Evolutionary conservation across 2,113 vertebrate species (phyloP).

Genomic region (Panthera tigris): DNA sequence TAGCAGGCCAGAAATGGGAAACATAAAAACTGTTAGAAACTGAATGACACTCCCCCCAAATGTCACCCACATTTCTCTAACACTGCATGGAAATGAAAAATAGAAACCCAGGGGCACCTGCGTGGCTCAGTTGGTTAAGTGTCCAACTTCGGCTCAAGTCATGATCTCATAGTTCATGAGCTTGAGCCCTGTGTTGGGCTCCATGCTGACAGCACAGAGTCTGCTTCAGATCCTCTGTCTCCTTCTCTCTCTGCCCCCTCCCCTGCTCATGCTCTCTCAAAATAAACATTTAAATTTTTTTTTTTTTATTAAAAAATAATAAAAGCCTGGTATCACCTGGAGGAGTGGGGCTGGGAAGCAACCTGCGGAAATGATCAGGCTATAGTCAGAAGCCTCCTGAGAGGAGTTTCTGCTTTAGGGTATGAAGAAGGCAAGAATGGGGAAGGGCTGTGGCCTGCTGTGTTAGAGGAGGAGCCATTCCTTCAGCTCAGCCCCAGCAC

Average conservation of each 20-base stretch:
- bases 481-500: background rate
- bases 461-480: background rate
- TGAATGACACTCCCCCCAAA: background rate
- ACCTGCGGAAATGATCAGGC: background rate
- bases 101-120: too few relatives aligned
- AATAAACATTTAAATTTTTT: too few relatives aligned
- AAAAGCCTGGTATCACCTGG: background rate
- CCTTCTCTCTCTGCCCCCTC: too few relatives aligned
- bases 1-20: background rate
- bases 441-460: background rate
- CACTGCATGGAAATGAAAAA: conserved; percentile 2
- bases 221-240: too few relatives aligned
- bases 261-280: too few relatives aligned
- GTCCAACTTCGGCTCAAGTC: too few relatives aligned
- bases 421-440: background rate
- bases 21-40: background rate
- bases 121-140: too few relatives aligned
- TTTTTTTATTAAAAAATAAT: background rate
- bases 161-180: too few relatives aligned
- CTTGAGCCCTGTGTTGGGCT: too few relatives aligned
- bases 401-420: background rate
- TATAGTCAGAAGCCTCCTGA: background rate
- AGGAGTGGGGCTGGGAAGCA: background rate
- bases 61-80: background rate
- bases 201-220: too few relatives aligned